Evolutionary conservation across 2,888 invertebrate genomes (phyloP).

Genomic region (Linnaemya vulpina): DNA sequence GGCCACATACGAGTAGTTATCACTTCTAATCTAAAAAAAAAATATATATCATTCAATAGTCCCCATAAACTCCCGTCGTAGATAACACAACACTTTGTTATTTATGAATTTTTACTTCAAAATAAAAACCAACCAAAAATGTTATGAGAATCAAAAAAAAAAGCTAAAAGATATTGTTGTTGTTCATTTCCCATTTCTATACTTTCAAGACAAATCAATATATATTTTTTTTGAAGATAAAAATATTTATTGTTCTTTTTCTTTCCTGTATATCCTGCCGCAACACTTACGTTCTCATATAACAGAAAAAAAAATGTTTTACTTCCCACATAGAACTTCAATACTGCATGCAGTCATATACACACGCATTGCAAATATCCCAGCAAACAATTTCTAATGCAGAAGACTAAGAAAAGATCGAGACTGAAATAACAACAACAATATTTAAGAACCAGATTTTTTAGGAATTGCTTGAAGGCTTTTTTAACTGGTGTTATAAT

Average conservation of each 20-base stretch:
- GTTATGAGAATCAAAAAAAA: neutral
- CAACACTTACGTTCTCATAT: conserved; percentile 59
- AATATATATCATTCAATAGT: too few relatives aligned
- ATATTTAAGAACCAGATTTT: too few relatives aligned
- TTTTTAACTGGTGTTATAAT: too few relatives aligned
- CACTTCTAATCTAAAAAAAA: too few relatives aligned
- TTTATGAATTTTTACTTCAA: too few relatives aligned
- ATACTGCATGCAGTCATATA: conserved; percentile 1
- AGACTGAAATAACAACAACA: too few relatives aligned
- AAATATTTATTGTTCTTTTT: conserved; percentile 33
- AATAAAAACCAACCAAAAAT: neutral
- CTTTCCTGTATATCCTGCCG: conserved; percentile 45
- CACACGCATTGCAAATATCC: neutral
- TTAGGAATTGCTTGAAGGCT: too few relatives aligned
- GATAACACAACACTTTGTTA: too few relatives aligned
- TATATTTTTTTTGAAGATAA: conserved; percentile 42
- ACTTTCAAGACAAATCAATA: conserved; percentile 60
- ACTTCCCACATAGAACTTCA: conserved; percentile 49
- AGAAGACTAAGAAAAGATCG: too few relatives aligned
- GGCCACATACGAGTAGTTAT: too few relatives aligned
- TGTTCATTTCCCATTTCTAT: conserved; percentile 1
- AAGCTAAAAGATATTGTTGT: neutral
- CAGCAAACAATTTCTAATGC: neutral
- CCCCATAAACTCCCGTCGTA: too few relatives aligned
- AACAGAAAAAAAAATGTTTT: conserved; percentile 42